Conservation (phyloP, 2,113 vertebrate genomes). For the Megaceryle maxima region DNA sequence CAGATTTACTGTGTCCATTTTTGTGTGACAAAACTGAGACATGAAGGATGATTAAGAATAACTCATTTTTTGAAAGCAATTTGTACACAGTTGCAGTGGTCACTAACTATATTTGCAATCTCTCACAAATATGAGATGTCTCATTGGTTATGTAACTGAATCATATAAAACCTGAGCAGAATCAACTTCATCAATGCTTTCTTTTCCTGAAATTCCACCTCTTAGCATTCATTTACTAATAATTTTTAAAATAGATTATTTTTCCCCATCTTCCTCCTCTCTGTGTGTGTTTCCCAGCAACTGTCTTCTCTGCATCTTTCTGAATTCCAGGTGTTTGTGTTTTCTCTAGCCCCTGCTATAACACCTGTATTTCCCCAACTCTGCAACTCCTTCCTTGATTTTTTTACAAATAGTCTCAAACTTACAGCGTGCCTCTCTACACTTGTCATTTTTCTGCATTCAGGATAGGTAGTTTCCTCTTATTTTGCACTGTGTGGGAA, state of each 20-base stretch:
- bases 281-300: neutral
- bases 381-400: neutral
- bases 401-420: neutral
- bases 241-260: neutral
- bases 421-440: neutral
- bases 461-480: neutral
- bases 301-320: neutral
- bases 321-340: neutral
- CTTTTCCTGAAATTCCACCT: neutral
- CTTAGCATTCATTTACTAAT: neutral
- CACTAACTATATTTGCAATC: neutral
- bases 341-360: neutral
- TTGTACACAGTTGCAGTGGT: neutral
- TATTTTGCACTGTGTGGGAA: neutral
- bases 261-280: neutral
- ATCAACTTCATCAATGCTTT: neutral
- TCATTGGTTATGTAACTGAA: neutral
- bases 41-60: neutral
- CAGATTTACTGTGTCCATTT: neutral
- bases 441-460: neutral
- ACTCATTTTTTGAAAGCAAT: neutral
- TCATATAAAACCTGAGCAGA: neutral
- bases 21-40: neutral
- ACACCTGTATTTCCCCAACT: neutral
- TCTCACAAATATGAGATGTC: neutral